phyloP scores from a whole-genome alignment of 2,797 vertebrate species.

The Pitangus sulphuratus region DNA sequence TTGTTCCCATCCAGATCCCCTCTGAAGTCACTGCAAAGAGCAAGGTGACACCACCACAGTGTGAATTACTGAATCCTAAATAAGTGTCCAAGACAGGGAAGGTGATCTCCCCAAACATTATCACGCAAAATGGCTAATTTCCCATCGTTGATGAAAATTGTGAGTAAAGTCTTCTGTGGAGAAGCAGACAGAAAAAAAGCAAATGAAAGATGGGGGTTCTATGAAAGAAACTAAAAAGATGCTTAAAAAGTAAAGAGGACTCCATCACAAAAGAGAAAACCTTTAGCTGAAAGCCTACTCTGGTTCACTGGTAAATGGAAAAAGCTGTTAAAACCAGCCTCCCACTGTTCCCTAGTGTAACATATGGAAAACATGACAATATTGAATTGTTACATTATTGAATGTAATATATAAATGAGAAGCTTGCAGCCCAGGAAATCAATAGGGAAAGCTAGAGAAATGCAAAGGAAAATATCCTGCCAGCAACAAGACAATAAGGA shows the following conservation, averaged over 20 bases:
- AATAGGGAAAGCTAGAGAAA: background rate
- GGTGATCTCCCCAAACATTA: background rate
- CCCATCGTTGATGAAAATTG: background rate
- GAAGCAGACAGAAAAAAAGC: background rate
- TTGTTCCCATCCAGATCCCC: background rate
- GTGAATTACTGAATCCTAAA: background rate
- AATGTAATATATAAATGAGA: background rate
- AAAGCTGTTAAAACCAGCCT: background rate
- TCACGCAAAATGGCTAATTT: background rate
- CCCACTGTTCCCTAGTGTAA: background rate
- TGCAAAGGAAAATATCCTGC: background rate
- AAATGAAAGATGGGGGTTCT: background rate
- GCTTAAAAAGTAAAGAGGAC: background rate
- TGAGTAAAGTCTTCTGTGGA: background rate
- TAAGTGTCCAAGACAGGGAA: background rate
- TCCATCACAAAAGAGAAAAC: background rate
- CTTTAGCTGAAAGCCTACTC: background rate
- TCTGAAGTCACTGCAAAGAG: background rate
- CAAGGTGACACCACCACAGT: background rate
- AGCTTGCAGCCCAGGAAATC: background rate
- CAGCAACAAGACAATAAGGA: background rate
- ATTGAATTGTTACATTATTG: background rate
- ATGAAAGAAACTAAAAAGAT: background rate
- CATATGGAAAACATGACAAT: background rate
- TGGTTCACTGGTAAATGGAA: background rate